phyloP scores from a whole-genome alignment of 1,140 invertebrate genomes.

The Drosophila mayri region DNA sequence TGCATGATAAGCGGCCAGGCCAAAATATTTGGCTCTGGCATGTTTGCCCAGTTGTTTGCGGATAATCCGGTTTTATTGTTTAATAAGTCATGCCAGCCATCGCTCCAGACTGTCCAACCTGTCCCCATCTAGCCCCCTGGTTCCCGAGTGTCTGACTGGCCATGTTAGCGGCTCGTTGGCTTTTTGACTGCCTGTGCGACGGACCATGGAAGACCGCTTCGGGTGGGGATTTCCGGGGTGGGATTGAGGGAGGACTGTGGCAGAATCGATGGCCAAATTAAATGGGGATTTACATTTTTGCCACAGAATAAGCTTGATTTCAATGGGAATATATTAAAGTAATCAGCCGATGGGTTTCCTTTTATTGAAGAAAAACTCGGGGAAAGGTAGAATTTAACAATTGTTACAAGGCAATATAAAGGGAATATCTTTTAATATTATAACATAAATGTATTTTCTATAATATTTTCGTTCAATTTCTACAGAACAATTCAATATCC shows the following conservation, averaged over 20 bases:
- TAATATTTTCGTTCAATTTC: no score
- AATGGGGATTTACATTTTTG: conserved; percentile 35
- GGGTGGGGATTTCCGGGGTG: conserved; percentile 16
- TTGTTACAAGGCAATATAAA: not conserved
- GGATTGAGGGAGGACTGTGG: not conserved
- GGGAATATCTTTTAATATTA: not conserved
- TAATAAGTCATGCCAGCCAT: conserved; percentile 75
- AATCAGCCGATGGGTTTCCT: not conserved
- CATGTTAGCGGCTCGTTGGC: conserved; percentile 49
- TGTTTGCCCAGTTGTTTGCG: conserved; percentile 82
- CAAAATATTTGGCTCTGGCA: conserved; percentile 67
- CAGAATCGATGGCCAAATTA: conserved; percentile 55
- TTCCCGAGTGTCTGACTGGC: conserved; percentile 22
- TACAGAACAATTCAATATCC: no score
- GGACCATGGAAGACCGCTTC: conserved; percentile 19
- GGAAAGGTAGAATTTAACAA: not conserved
- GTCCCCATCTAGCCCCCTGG: not conserved
- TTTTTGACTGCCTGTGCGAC: conserved; percentile 52
- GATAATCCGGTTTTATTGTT: conserved; percentile 84
- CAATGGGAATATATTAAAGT: conserved; percentile 3
- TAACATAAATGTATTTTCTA: no score
- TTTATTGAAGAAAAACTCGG: not conserved
- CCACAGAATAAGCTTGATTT: conserved; percentile 13
- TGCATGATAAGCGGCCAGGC: conserved; percentile 63
- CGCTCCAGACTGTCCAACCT: conserved; percentile 27